Evolutionary conservation across 64 coral and sea anemone genomes (phyloP).

Genomic region (Montipora foliosa): DNA sequence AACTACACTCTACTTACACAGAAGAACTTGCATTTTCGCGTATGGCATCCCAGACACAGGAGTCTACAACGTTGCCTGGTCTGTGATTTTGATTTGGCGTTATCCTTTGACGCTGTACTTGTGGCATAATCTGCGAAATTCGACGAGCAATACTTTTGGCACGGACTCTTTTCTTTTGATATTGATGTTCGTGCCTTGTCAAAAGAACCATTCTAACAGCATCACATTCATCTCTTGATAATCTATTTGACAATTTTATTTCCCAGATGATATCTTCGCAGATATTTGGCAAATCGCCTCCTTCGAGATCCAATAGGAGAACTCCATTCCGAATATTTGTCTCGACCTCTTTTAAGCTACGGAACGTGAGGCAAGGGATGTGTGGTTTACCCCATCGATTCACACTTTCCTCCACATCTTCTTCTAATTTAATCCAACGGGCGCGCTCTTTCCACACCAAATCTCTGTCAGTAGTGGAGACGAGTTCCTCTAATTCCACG

Average conservation of each 20-base stretch:
- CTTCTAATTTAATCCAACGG: slow-evolving; percentile 96
- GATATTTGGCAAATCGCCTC: slow-evolving; percentile 70
- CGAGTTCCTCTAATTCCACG: slow-evolving; percentile 95
- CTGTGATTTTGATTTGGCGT: neutral
- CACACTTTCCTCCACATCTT: slow-evolving; percentile 91
- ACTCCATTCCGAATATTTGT: slow-evolving; percentile 73
- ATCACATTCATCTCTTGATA: slow-evolving; percentile 64
- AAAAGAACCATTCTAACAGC: slow-evolving; percentile 75
- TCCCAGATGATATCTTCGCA: slow-evolving; percentile 74
- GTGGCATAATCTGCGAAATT: slow-evolving; percentile 21
- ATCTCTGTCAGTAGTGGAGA: slow-evolving; percentile 38
- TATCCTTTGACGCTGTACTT: neutral
- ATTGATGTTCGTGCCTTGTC: slow-evolving; percentile 84
- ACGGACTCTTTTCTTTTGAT: slow-evolving; percentile 68
- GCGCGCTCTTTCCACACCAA: slow-evolving; percentile 97
- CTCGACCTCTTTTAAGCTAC: slow-evolving; percentile 78
- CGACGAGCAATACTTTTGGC: neutral
- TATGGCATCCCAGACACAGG: neutral
- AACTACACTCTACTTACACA: neutral
- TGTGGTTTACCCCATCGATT: slow-evolving; percentile 99
- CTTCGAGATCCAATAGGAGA: slow-evolving; percentile 75
- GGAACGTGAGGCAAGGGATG: slow-evolving; percentile 85
- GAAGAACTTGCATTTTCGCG: neutral
- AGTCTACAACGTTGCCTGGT: neutral
- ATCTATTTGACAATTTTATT: slow-evolving; percentile 50